phyloP scores from a whole-genome alignment of 2,797 vertebrate species.

The Pipistrellus kuhlii region DNA sequence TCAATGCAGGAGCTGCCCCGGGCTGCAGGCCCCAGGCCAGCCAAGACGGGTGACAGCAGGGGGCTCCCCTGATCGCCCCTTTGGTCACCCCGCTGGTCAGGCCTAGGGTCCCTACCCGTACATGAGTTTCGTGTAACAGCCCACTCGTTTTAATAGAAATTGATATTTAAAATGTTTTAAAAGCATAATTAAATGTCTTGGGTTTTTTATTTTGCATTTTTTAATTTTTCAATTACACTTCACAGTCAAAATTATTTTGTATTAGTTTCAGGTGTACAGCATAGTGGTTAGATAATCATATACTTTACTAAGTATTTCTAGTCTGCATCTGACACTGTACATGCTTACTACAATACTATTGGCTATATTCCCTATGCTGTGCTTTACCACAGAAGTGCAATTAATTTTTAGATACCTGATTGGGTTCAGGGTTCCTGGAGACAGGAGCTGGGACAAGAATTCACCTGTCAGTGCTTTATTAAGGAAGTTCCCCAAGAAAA shows the following conservation, averaged over 20 bases:
- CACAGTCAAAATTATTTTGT: not conserved
- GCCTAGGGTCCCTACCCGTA: too few species aligned
- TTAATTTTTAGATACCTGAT: not conserved
- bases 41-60: too few species aligned
- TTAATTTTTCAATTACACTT: not conserved
- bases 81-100: too few species aligned
- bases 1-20: too few species aligned
- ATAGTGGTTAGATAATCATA: not conserved
- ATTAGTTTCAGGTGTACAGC: not conserved
- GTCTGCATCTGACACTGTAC: not conserved
- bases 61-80: too few species aligned
- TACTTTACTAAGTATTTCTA: not conserved
- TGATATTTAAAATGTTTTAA: slow-evolving; percentile 15
- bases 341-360: not conserved
- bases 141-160: not conserved
- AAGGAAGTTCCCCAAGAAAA: not conserved
- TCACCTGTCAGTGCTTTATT: not conserved
- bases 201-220: not conserved
- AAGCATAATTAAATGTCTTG: not conserved
- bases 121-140: too few species aligned
- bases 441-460: not conserved
- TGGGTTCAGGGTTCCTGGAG: not conserved
- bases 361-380: not conserved
- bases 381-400: not conserved
- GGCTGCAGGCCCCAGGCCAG: too few species aligned